Percentiles rank a stretch among this genome's conserved stretches.
phyloP scores from a whole-genome alignment of 2,113 vertebrate genomes.

The Puntigrus tetrazona region DNA sequence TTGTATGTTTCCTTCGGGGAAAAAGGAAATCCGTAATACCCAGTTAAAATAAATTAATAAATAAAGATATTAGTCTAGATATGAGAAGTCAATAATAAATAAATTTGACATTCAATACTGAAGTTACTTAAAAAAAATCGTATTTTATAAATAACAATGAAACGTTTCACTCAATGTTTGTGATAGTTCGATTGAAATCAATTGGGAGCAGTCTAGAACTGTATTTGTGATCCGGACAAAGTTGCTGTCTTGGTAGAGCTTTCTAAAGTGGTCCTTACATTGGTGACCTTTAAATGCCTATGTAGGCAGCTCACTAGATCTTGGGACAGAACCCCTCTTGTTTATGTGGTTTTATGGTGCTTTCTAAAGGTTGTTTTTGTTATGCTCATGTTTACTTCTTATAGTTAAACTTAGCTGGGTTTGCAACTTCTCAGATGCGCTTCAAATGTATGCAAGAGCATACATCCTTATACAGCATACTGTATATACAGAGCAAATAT shows the following conservation, averaged over 20 bases:
- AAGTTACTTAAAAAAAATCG: neutral
- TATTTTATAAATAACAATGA: neutral
- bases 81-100: neutral
- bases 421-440: neutral
- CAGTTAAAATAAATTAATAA: no score
- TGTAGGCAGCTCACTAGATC: neutral
- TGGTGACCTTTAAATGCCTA: neutral
- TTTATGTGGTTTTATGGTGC: neutral
- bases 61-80: neutral
- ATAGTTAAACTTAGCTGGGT: neutral
- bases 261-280: neutral
- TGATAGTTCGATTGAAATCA: neutral
- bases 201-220: neutral
- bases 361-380: neutral
- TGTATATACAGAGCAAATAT: neutral
- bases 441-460: neutral
- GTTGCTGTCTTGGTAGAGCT: neutral
- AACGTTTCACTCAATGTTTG: neutral
- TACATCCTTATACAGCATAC: neutral
- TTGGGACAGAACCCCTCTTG: neutral
- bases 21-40: neutral
- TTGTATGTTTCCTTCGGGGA: neutral
- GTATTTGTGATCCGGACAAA: neutral
- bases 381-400: neutral
- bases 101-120: neutral